phyloP scores from a whole-genome alignment of 2,888 invertebrate species.

The Melanostoma scalare region DNA sequence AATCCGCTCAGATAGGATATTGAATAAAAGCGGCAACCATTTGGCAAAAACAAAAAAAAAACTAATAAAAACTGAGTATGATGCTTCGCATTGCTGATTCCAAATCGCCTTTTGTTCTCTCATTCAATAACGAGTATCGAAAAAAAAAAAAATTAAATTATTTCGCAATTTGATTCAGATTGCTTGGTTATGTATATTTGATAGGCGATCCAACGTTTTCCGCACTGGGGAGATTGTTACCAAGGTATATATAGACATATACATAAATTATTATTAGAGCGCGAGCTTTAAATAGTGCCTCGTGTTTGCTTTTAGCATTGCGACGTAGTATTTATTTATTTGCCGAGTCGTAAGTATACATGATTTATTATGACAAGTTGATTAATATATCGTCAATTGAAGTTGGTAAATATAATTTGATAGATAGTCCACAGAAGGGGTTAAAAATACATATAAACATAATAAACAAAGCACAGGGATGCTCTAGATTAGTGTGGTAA shows the following conservation, averaged over 20 bases:
- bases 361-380: conserved; percentile 63
- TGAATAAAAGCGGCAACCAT: conserved; percentile 47
- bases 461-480: conserved; percentile 15
- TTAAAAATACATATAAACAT: conserved; percentile 6
- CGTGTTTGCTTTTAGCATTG: neutral
- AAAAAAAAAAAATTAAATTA: conserved; percentile 11
- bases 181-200: neutral
- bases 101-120: conserved; percentile 37
- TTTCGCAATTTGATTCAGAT: conserved; percentile 32
- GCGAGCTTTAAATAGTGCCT: neutral
- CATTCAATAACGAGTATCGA: conserved; percentile 20
- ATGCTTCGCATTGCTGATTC: conserved; percentile 18
- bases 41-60: conserved; percentile 6
- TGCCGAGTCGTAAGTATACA: conserved; percentile 43
- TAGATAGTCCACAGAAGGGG: conserved; percentile 46
- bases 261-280: conserved; percentile 10
- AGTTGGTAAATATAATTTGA: conserved; percentile 48
- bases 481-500: conserved; percentile 3
- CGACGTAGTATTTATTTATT: conserved; percentile 32
- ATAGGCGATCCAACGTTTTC: too few species aligned
- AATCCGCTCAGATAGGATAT: conserved; percentile 49
- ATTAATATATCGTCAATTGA: conserved; percentile 59
- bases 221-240: too few species aligned
- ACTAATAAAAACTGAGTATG: neutral
- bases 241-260: neutral